These are phyloP conservation scores for Malurus leucopterus DNA, from an alignment of 2,797 vertebrate species.

Conservation along the genomic window DNA sequence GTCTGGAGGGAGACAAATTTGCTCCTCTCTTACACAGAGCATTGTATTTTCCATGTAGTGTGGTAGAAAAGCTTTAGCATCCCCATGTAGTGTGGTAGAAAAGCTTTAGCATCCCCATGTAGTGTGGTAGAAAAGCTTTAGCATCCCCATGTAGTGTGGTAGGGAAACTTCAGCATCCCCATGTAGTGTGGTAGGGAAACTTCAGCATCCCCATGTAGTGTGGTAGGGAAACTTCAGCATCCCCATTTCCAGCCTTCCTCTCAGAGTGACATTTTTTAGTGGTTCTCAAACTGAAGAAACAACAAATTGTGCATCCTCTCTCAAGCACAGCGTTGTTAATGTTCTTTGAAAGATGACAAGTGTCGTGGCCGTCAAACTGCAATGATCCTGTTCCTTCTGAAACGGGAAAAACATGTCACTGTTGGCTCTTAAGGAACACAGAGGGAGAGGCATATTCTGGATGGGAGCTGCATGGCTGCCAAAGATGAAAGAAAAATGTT, in stretches of 20 bases:
- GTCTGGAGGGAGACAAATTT: neutral
- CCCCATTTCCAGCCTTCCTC: neutral
- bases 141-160: neutral
- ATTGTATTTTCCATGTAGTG: neutral
- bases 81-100: neutral
- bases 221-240: neutral
- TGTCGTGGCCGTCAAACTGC: neutral
- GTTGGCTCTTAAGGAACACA: neutral
- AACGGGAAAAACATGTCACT: slow-evolving; percentile 40
- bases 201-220: neutral
- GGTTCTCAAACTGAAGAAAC: slow-evolving; percentile 17
- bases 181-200: neutral
- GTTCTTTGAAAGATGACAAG: slow-evolving; percentile 27
- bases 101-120: neutral
- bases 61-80: no score
- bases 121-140: neutral
- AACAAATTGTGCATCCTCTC: slow-evolving; percentile 4
- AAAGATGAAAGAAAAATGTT: slow-evolving; percentile 39
- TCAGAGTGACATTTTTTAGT: neutral
- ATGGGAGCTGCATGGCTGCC: slow-evolving; percentile 2
- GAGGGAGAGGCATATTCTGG: neutral
- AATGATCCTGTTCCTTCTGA: slow-evolving; percentile 20
- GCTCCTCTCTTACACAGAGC: neutral
- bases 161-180: neutral
- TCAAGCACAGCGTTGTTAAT: slow-evolving; percentile 7